Evolutionary conservation across 2,797 vertebrate species (phyloP).

Genomic region (Argyrosomus regius): DNA sequence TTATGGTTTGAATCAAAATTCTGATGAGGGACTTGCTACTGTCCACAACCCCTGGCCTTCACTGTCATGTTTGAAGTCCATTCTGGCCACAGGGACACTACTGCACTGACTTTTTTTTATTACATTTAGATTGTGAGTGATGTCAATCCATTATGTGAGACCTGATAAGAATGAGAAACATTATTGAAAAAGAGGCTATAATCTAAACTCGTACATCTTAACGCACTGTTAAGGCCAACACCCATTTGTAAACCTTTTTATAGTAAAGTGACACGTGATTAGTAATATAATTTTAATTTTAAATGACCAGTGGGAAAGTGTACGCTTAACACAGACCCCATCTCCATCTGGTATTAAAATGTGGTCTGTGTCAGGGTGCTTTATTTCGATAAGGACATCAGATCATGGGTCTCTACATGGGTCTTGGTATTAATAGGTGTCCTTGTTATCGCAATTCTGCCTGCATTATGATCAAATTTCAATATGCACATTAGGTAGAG

Average conservation of each 20-base stretch:
- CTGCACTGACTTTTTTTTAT: conserved; percentile 37
- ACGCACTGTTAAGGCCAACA: neutral
- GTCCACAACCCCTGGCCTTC: conserved; percentile 67
- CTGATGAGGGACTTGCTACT: conserved; percentile 78
- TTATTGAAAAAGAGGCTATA: conserved; percentile 13
- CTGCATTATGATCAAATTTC: conserved; percentile 23
- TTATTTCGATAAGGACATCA: conserved; percentile 38
- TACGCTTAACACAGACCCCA: neutral
- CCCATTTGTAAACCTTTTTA: neutral
- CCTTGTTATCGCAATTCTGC: conserved; percentile 23
- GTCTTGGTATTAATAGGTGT: conserved; percentile 24
- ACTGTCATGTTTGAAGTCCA: conserved; percentile 72
- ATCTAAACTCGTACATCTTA: neutral
- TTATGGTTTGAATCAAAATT: conserved; percentile 80
- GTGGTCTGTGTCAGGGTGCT: neutral
- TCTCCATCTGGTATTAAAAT: conserved; percentile 5
- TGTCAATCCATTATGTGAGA: conserved; percentile 10
- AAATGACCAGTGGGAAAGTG: neutral
- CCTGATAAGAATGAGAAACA: conserved; percentile 25
- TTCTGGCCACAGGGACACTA: conserved; percentile 50
- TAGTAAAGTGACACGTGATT: neutral
- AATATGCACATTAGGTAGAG: conserved; percentile 26
- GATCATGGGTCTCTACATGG: conserved; percentile 20
- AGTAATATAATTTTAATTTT: conserved; percentile 10
- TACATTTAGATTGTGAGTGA: conserved; percentile 33